Conservation (phyloP, 2,113 vertebrate species). For the Stictonetta naevosa region DNA sequence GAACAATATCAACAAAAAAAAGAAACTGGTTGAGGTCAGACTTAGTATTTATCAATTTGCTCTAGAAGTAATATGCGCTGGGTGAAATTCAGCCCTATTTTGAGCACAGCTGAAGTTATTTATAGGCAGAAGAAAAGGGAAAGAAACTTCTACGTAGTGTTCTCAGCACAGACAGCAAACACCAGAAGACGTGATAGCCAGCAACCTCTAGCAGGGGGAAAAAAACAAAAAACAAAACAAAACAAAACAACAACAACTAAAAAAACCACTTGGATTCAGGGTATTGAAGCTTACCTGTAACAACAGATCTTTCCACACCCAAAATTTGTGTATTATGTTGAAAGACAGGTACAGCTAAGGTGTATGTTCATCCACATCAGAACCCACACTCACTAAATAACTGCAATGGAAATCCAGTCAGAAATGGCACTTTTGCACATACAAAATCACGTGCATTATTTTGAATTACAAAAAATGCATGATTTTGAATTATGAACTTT, state of each 20-base stretch:
- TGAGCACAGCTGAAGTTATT: not conserved
- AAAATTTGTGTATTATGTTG: not conserved
- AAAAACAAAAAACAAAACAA: not conserved
- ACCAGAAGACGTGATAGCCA: not conserved
- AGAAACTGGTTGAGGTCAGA: conserved; percentile 91
- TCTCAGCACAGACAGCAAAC: not conserved
- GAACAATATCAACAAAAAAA: conserved; percentile 94
- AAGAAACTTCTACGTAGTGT: not conserved
- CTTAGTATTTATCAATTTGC: not conserved
- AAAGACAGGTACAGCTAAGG: not conserved
- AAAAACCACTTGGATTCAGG: not conserved
- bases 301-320: not conserved
- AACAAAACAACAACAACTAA: too few relatives aligned
- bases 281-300: not conserved
- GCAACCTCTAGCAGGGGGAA: not conserved
- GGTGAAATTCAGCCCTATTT: not conserved
- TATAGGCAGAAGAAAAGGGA: not conserved
- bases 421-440: not conserved
- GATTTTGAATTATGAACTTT: not conserved
- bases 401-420: not conserved
- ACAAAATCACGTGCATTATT: accelerated
- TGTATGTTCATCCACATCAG: not conserved
- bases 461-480: too few relatives aligned
- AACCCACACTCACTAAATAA: not conserved
- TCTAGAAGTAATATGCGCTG: not conserved